Evolutionary conservation across 1,140 invertebrate species (phyloP).

Genomic region (Lepidostoma basale): DNA sequence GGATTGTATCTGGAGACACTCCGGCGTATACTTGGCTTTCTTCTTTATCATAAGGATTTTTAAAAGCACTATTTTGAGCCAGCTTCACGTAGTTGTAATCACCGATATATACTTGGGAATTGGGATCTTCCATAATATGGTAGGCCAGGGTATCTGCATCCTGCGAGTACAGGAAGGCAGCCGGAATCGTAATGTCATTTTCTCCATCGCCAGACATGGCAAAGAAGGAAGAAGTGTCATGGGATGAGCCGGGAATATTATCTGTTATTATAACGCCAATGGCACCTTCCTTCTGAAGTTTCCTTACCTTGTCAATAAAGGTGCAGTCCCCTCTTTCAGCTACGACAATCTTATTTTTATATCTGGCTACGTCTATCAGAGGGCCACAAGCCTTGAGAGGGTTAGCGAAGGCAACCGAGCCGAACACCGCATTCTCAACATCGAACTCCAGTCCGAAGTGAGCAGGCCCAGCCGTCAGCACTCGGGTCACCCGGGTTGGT

Average conservation of each 20-base stretch:
- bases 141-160: slow-evolving; percentile 19
- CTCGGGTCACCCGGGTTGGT: slow-evolving; percentile 31
- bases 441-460: slow-evolving; percentile 86
- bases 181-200: slow-evolving; percentile 87
- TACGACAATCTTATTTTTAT: slow-evolving; percentile 81
- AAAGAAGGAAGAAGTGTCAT: slow-evolving; percentile 81
- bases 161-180: slow-evolving; percentile 82
- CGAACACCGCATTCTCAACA: slow-evolving; percentile 65
- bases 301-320: slow-evolving; percentile 92
- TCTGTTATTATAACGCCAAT: slow-evolving; percentile 88
- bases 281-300: slow-evolving; percentile 83
- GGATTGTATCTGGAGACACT: background rate
- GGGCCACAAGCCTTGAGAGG: slow-evolving; percentile 66
- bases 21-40: background rate
- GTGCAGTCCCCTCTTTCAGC: slow-evolving; percentile 91
- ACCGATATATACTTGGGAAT: slow-evolving; percentile 27
- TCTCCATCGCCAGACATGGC: slow-evolving; percentile 94
- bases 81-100: slow-evolving; percentile 23
- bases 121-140: slow-evolving; percentile 26
- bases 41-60: no score
- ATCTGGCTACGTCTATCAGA: slow-evolving; percentile 65
- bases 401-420: slow-evolving; percentile 67
- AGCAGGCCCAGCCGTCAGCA: slow-evolving; percentile 76
- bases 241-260: slow-evolving; percentile 77
- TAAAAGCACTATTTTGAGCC: no score